phyloP scores from a whole-genome alignment of 2,113 vertebrate species.

The Melanerpes aurifrons region DNA sequence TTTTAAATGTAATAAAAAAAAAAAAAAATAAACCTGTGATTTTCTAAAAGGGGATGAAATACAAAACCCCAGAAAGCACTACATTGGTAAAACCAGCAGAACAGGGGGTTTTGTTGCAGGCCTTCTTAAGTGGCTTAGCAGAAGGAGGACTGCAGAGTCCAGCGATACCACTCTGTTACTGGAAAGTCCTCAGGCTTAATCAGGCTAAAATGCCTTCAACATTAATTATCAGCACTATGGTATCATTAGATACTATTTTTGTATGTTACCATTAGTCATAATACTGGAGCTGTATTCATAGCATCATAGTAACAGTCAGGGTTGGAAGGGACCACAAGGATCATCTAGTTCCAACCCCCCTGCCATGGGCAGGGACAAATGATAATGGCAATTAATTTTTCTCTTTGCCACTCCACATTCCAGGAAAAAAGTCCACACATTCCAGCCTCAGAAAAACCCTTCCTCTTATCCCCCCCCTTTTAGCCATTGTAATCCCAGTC shows the following conservation, averaged over 20 bases:
- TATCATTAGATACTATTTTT: neutral
- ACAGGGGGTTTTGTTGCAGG: neutral
- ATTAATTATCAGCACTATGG: neutral
- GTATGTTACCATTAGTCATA: neutral
- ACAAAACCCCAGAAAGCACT: neutral
- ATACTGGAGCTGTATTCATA: neutral
- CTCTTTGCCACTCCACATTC: neutral
- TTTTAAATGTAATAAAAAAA: neutral
- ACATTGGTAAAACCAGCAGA: no score
- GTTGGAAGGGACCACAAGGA: no score
- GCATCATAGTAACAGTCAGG: no score
- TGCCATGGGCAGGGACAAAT: no score
- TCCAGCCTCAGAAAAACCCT: neutral
- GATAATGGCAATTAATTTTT: neutral
- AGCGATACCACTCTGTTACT: neutral
- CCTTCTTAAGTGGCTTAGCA: neutral
- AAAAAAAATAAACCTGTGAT: neutral
- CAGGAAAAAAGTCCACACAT: neutral
- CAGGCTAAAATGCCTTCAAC: neutral
- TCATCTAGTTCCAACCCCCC: no score
- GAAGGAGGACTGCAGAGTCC: neutral
- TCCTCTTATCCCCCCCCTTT: neutral
- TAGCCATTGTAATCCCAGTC: neutral
- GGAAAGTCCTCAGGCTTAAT: neutral
- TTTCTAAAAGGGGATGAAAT: neutral